phyloP scores from a whole-genome alignment of 2,113 vertebrate species.

The Pelobates fuscus region DNA sequence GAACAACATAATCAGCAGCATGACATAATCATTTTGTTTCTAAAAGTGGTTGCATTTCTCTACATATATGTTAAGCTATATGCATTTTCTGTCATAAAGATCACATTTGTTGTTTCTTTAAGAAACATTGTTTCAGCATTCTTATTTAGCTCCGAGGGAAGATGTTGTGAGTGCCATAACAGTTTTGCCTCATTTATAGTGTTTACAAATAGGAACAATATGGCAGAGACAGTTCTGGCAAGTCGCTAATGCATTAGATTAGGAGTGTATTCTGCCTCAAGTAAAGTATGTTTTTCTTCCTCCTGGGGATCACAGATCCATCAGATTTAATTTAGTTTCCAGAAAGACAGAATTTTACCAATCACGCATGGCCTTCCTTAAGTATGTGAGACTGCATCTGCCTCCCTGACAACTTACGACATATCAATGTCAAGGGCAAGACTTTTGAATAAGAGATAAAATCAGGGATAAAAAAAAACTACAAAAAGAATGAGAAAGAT shows the following conservation, averaged over 20 bases:
- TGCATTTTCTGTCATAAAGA: constrained; percentile 28
- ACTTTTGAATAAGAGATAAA: not conserved
- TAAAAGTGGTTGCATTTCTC: no score
- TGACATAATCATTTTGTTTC: no score
- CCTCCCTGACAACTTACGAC: constrained; percentile 60
- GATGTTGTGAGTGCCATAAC: constrained; percentile 32
- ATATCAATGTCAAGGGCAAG: constrained; percentile 52
- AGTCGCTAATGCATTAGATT: constrained; percentile 58
- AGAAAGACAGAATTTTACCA: constrained; percentile 60
- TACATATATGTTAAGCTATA: no score
- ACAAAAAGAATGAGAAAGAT: no score
- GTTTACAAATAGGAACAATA: constrained; percentile 59
- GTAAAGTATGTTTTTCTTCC: constrained; percentile 56
- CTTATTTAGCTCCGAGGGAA: constrained; percentile 51
- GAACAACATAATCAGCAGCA: no score
- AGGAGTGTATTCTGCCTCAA: constrained; percentile 51
- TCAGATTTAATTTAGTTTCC: constrained; percentile 64
- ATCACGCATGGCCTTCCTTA: constrained; percentile 51
- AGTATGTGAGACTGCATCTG: constrained; percentile 55
- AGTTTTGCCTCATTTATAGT: constrained; percentile 50
- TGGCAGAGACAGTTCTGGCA: constrained; percentile 57
- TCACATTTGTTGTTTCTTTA: constrained; percentile 33
- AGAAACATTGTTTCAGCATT: constrained; percentile 27
- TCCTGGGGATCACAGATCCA: constrained; percentile 52
- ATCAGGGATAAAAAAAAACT: not conserved